Evolutionary conservation across 2,888 invertebrate genomes (phyloP).

Genomic region (Andricus quercusramuli): DNA sequence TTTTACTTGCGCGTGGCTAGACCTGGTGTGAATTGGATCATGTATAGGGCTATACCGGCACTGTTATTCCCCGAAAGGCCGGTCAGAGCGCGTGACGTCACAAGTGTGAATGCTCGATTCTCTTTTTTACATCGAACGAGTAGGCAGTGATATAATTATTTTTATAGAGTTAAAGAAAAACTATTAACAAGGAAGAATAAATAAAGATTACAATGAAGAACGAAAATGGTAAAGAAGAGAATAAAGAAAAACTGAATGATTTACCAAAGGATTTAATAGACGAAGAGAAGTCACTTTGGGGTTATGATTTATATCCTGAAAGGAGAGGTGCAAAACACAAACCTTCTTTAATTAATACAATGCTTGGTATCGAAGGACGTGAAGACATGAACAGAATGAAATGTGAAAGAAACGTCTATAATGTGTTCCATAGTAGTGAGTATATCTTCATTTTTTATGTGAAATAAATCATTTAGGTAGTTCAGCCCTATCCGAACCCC

Average conservation of each 20-base stretch:
- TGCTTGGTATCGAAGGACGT: conserved; percentile 85
- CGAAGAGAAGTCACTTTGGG: conserved; percentile 31
- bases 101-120: too few species aligned
- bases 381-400: conserved; percentile 86
- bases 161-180: too few species aligned
- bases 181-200: too few species aligned
- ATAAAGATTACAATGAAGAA: neutral
- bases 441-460: conserved; percentile 48
- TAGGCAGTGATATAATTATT: too few species aligned
- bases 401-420: conserved; percentile 90
- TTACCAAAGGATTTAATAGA: neutral
- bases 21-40: too few species aligned
- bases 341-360: conserved; percentile 80
- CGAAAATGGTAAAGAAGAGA: neutral
- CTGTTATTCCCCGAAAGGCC: too few species aligned
- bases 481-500: too few species aligned
- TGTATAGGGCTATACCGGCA: too few species aligned
- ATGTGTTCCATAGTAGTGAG: conserved; percentile 87
- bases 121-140: too few species aligned
- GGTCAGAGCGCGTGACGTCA: too few species aligned
- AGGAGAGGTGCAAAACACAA: conserved; percentile 83
- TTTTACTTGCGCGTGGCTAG: too few species aligned
- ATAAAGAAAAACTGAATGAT: neutral
- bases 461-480: too few species aligned
- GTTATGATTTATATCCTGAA: conserved; percentile 87